These are phyloP conservation scores for Digitonthophagus gazella DNA, from an alignment of 2,888 invertebrate species.

Conservation along the genomic window DNA sequence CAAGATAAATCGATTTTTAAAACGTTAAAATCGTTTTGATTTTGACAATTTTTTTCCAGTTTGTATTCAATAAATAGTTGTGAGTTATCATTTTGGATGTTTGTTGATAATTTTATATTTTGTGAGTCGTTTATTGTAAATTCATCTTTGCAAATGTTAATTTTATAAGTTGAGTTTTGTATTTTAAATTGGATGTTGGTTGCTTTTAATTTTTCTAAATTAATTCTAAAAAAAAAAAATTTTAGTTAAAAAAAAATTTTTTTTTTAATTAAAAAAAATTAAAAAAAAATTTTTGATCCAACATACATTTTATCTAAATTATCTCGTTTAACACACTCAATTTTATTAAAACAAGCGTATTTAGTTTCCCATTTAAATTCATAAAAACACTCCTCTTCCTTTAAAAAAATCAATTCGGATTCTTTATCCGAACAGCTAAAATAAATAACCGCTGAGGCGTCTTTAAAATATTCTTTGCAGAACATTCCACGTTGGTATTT, in stretches of 20 bases:
- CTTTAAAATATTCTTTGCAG: not conserved
- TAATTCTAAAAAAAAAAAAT: too few species aligned
- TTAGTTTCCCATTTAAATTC: not conserved
- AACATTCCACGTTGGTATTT: not conserved
- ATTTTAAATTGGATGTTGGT: not conserved
- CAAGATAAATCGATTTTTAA: not conserved
- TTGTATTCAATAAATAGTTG: not conserved
- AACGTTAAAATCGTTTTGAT: not conserved
- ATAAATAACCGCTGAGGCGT: conserved; percentile 2
- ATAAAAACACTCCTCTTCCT: not conserved
- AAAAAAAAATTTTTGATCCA: too few species aligned
- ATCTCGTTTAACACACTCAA: not conserved
- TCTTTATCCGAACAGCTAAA: not conserved
- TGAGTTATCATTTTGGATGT: not conserved
- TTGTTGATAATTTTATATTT: too few species aligned
- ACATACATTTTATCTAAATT: not conserved
- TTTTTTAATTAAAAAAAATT: too few species aligned
- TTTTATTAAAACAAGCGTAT: not conserved
- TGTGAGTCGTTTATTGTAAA: not conserved
- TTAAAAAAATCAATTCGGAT: not conserved
- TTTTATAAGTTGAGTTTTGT: too few species aligned
- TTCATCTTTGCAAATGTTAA: not conserved
- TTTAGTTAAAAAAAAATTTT: too few species aligned
- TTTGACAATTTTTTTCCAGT: not conserved
- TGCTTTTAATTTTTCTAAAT: not conserved